These are phyloP conservation scores for Eupelmus urozonus DNA, from an alignment of 2,888 invertebrate genomes.

Conservation along the genomic window DNA sequence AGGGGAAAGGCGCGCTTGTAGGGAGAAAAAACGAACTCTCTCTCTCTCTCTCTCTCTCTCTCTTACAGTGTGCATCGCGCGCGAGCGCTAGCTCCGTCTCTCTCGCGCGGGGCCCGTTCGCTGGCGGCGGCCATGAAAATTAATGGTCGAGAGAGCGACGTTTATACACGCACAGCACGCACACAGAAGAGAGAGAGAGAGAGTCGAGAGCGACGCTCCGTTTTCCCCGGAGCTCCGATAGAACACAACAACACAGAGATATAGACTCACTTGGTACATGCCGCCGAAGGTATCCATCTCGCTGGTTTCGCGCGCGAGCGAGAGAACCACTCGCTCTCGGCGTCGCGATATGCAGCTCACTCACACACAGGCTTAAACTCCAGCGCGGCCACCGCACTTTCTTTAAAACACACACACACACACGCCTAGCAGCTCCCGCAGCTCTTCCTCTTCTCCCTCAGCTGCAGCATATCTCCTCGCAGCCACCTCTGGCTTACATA, in stretches of 20 bases:
- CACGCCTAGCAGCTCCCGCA: too few species aligned
- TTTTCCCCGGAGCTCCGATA: neutral
- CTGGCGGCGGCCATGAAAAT: constrained; percentile 60
- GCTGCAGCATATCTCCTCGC: too few species aligned
- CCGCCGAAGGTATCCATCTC: constrained; percentile 74
- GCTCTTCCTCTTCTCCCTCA: too few species aligned
- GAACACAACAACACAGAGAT: neutral
- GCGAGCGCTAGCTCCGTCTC: neutral
- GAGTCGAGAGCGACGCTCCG: constrained; percentile 10
- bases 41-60: constrained; percentile 24
- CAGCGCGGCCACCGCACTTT: neutral
- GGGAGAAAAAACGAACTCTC: neutral
- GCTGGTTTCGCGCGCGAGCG: neutral
- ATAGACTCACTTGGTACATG: constrained; percentile 76
- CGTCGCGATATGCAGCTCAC: neutral
- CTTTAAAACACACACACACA: too few species aligned
- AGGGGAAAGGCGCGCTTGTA: neutral
- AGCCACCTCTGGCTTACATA: too few species aligned
- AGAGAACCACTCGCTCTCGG: neutral
- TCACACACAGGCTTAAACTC: too few species aligned
- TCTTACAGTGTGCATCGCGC: neutral
- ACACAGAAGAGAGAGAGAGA: constrained; percentile 40
- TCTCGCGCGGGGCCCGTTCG: constrained; percentile 48
- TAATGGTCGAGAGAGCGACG: constrained; percentile 45
- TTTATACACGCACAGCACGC: too few species aligned